Base-by-base conservation (phyloP, 1,140 invertebrate species). In the Chlorops oryzae region DNA sequence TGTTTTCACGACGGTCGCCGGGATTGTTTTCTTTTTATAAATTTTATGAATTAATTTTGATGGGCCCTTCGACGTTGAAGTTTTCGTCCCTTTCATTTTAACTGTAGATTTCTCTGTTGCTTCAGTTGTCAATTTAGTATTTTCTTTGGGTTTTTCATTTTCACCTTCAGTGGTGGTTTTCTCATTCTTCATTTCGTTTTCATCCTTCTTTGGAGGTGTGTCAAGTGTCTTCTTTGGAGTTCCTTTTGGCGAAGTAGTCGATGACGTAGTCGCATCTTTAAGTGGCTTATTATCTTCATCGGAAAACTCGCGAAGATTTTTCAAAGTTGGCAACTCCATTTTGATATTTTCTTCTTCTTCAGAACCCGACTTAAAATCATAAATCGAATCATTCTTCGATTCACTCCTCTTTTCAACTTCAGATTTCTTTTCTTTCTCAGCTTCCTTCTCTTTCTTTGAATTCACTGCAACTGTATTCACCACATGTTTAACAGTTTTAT, bases 131-230 rank as follows among this genome's bases (percentile, higher is more conserved):
- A 35, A 21, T n/a, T 23, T 24, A 32, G 37, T 47, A 15, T 47
- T 21, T 5, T 66, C 54, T 37, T 44, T 59, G 39, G 50, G 41
- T 15, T 66, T 24, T 50, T 50, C 12, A 59, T 51, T 5, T 42
- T 42, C 15, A 63, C 67, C 0, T 35, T 34, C 32, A 10, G 20
- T 41, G 42, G 70, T 73, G 39, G 65, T 67, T 38, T 61, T 73
- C 65, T 73, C 65, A 0, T 76, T 73, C 3, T 37, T 23, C 42
- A 65, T 63, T 3, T 73, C 72, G 6, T 57, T 59, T 47, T 78
- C 78, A 52, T 76, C 78, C 25, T 77, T 78, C 24, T 54, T 61
- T 7, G 77, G 73, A 45, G 61, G 63, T 6, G 58, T 67, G 9
- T 58, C 64, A 52, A 25, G 61, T 54, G 5, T 70, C 69, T 25